phyloP scores from a whole-genome alignment of 2,113 vertebrate genomes.

The Harpagus bidentatus region DNA sequence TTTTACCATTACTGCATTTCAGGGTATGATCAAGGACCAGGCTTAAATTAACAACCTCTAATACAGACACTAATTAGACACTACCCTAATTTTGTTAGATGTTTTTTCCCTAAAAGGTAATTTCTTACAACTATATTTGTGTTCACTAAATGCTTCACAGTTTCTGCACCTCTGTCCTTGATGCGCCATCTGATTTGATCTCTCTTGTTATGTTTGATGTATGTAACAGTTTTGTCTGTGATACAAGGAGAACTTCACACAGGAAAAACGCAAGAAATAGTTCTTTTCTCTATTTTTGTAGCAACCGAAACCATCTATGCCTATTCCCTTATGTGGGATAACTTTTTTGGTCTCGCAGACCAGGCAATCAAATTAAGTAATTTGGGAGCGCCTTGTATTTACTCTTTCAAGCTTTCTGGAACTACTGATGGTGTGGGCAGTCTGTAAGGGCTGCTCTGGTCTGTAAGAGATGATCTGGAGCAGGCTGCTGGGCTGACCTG shows the following conservation, averaged over 20 bases:
- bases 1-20: neutral
- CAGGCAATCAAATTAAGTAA: neutral
- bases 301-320: neutral
- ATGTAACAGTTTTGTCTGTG: fast-evolving
- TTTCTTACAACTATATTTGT: neutral
- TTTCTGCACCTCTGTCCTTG: neutral
- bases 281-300: neutral
- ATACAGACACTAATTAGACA: neutral
- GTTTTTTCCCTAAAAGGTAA: neutral
- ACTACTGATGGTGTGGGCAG: too few species aligned
- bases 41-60: neutral
- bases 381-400: neutral
- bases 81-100: neutral
- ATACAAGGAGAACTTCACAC: neutral
- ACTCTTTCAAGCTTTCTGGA: neutral
- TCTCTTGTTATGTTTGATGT: neutral
- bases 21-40: neutral
- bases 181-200: neutral
- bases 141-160: neutral
- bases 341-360: neutral
- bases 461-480: neutral
- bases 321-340: neutral
- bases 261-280: neutral
- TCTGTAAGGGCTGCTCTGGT: neutral
- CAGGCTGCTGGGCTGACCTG: neutral